These are phyloP conservation scores for Ernsta delagoae DNA, from an alignment of 2,888 invertebrate species.

Conservation along the genomic window DNA sequence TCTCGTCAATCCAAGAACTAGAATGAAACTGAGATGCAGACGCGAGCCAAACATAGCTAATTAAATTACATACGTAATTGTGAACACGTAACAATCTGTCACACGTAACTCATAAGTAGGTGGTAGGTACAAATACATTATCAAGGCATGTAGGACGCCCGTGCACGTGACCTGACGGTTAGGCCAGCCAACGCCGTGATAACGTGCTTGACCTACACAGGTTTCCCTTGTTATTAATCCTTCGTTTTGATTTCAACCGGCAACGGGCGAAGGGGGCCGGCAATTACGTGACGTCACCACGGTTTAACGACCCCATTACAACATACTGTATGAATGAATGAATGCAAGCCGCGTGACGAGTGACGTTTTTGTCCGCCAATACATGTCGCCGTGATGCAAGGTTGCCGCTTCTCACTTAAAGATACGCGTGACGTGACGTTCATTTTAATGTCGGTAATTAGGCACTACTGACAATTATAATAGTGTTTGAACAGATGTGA, in stretches of 20 bases:
- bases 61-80: conserved; percentile 12
- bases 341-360: conserved; percentile 79
- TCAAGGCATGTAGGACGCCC: conserved; percentile 40
- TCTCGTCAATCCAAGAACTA: background rate
- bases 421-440: conserved; percentile 39
- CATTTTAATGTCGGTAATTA: conserved; percentile 36
- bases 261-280: conserved; percentile 78
- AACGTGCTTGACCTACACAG: conserved; percentile 82
- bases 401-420: conserved; percentile 47
- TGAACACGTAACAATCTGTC: conserved; percentile 14
- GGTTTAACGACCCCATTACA: conserved; percentile 84
- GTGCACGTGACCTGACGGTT: conserved; percentile 33
- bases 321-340: conserved; percentile 84
- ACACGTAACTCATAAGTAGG: conserved; percentile 29
- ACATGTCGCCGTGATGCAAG: conserved; percentile 55
- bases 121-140: conserved; percentile 28
- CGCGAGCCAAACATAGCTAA: conserved; percentile 7
- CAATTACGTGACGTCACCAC: conserved; percentile 83
- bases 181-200: conserved; percentile 37
- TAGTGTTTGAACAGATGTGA: conserved; percentile 31
- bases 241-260: conserved; percentile 80
- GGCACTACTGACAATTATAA: conserved; percentile 24
- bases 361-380: conserved; percentile 72
- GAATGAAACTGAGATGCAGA: conserved; percentile 9
- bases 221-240: conserved; percentile 82